Conservation (phyloP, 2,888 invertebrate species). For the Cheilosia grossa region DNA sequence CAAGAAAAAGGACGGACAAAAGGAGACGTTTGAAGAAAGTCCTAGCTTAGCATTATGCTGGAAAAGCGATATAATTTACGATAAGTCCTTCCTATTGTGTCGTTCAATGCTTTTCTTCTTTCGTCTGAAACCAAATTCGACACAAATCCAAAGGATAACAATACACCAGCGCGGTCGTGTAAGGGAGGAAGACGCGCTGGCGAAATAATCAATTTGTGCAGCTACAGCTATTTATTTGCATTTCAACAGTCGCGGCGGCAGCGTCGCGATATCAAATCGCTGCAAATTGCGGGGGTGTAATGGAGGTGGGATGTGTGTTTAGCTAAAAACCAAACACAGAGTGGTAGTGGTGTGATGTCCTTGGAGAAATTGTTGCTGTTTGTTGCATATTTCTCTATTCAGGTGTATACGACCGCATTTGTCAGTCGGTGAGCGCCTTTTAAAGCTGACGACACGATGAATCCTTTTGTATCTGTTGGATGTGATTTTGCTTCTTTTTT, state of each 20-base stretch:
- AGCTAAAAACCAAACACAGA: neutral
- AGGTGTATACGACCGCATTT: conserved; percentile 59
- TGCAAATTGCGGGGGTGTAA: neutral
- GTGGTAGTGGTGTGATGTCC: conserved; percentile 4
- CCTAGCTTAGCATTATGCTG: conserved; percentile 28
- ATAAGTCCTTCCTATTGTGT: conserved; percentile 55
- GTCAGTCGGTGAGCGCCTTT: conserved; percentile 49
- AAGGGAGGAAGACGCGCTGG: neutral
- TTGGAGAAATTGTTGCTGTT: conserved; percentile 24
- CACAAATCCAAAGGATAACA: neutral
- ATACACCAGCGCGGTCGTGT: neutral
- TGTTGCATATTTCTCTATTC: conserved; percentile 20
- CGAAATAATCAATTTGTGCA: conserved; percentile 49
- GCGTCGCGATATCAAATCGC: conserved; percentile 18
- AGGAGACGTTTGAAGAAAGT: conserved; percentile 12
- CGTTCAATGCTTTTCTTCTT: conserved; percentile 19
- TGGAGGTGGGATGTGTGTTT: neutral
- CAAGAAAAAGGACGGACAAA: conserved; percentile 3
- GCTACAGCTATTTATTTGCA: conserved; percentile 38
- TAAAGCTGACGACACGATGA: conserved; percentile 32
- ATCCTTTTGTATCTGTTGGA: conserved; percentile 43
- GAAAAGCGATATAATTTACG: conserved; percentile 43
- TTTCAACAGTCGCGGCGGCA: conserved; percentile 18
- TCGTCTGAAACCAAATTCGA: neutral
- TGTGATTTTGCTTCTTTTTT: conserved; percentile 7